A percentile compares a stretch with the other conserved stretches of the same genome.
phyloP scores from a whole-genome alignment of 2,888 invertebrate species.

The Heteromyza rotundicornis region DNA sequence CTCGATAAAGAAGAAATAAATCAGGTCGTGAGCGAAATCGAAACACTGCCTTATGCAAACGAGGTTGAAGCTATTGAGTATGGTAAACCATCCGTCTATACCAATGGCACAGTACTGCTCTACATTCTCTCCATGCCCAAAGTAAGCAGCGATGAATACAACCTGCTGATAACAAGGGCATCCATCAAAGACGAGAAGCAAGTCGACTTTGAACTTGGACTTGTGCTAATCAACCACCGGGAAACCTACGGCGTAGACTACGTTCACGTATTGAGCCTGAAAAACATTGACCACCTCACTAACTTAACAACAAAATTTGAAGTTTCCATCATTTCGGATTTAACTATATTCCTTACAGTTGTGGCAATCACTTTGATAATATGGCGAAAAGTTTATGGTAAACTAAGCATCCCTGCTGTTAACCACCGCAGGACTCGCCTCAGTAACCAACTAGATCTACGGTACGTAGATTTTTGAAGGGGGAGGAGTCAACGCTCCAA shows the following conservation, averaged over 20 bases:
- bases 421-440: no score
- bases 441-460: no score
- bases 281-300: no score
- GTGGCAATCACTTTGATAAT: no score
- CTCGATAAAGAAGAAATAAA: conserved; percentile 15
- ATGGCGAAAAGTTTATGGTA: no score
- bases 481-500: no score
- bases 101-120: conserved; percentile 22
- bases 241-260: neutral
- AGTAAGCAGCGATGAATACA: neutral
- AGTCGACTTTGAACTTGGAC: neutral
- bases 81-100: conserved; percentile 3
- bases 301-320: no score
- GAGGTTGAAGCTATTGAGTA: conserved; percentile 21
- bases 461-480: no score
- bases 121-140: conserved; percentile 26
- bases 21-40: conserved; percentile 10
- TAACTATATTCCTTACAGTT: no score
- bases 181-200: neutral
- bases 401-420: no score
- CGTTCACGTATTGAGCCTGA: no score
- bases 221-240: neutral
- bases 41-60: conserved; percentile 28
- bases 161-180: conserved; percentile 7
- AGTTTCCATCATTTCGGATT: no score